Evolutionary conservation across 2,888 invertebrate genomes (phyloP), one percentile per base, ranked within the genome.

Genomic region (Amphipoea oculea): DNA sequence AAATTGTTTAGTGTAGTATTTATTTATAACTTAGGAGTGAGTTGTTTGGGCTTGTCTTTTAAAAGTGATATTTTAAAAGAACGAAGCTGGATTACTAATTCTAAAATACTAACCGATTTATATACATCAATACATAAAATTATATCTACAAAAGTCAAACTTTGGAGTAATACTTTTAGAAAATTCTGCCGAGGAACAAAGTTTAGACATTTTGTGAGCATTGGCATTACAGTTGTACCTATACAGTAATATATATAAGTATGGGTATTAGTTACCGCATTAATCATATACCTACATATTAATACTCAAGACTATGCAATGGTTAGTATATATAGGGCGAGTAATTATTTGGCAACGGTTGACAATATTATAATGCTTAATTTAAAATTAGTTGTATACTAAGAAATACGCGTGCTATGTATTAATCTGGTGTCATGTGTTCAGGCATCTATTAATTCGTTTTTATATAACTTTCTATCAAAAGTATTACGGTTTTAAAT

Each of bases 1-100:
- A 95, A 96, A 95, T 95, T 94, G 94, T 95, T 95, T 95, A 96
- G 95, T 86, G 93, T 96, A 96, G 95, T 95, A 96, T 96, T 97
- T 97, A 96, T 96, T 96, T 95, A 93, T 92, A 93, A 93, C 90
- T 89, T 93, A 92, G 92, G 91, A 90, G 90, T 90, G 92, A 90
- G 89, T 88, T 89, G 88, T 89, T 91, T 89, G 90, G 89, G 96
- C 96, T 97, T 96, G 90, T 95, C 96, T 95, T 95, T 96, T 96
- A 95, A 96, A 96, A 95, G 91, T 91, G 83, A 92, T 86, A 85
- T 96, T 96, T 97, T 96, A 94, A 96, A 95, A 94, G 96, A 93
- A 90, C 89, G 95, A 76, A 96, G 97, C 95, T 80, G 82, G 89
- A 90, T 89, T 93, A 94, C 93, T 95, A 94, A 95, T 92, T 92